A percentile compares a stretch with the other conserved stretches of the same genome.
phyloP scores from a whole-genome alignment of 1,140 invertebrate genomes.

The Pseudomyrmex concolor region DNA sequence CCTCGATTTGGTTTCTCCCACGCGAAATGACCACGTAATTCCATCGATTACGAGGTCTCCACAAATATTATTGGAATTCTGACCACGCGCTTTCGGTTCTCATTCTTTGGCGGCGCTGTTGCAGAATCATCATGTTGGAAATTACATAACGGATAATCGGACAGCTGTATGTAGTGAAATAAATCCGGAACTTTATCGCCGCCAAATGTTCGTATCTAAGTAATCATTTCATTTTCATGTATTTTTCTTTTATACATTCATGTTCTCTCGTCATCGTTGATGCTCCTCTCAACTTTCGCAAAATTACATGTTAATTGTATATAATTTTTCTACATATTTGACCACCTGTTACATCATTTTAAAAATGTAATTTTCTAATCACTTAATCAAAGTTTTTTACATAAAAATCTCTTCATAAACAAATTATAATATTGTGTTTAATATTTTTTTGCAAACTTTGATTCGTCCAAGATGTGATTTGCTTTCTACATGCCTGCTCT shows the following conservation, averaged over 20 bases:
- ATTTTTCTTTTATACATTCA: background rate
- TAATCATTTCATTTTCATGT: constrained; percentile 18
- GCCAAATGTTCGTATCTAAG: constrained; percentile 16
- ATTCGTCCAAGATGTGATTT: background rate
- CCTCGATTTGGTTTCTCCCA: constrained; percentile 50
- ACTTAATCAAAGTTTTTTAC: background rate
- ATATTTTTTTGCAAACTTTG: background rate
- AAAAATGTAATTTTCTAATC: background rate
- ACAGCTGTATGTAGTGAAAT: constrained; percentile 29
- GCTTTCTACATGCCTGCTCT: constrained; percentile 3
- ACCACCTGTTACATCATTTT: background rate
- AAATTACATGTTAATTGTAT: background rate
- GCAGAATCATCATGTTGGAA: constrained; percentile 18
- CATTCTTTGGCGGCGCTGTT: constrained; percentile 8
- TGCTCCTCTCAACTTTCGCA: constrained; percentile 6
- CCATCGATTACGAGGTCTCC: constrained; percentile 64
- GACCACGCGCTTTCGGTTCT: constrained; percentile 38
- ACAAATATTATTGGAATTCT: constrained; percentile 61
- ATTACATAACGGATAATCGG: constrained; percentile 56
- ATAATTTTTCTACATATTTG: background rate
- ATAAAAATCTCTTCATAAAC: background rate
- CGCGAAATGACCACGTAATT: constrained; percentile 67
- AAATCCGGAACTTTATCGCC: constrained; percentile 37
- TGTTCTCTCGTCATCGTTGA: constrained; percentile 15
- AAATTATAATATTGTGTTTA: too few relatives aligned